Percentiles rank a stretch among this genome's conserved stretches.
These are phyloP conservation scores for Agrochola circellaris DNA, from an alignment of 2,888 invertebrate species.

Conservation along the genomic window DNA sequence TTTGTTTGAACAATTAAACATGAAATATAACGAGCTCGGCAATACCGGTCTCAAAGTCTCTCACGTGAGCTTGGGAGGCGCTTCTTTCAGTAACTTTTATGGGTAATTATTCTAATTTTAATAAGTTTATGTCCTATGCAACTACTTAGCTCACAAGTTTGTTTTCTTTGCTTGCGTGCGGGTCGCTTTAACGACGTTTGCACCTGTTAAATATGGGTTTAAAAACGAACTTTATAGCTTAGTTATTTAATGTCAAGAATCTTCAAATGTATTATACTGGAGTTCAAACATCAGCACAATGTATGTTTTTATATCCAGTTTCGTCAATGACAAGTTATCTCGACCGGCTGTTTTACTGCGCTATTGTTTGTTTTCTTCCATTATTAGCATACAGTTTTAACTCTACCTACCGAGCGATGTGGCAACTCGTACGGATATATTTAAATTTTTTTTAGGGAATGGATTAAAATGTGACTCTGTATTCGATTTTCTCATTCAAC, in stretches of 20 bases:
- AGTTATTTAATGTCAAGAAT: neutral
- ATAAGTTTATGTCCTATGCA: neutral
- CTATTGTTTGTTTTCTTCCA: constrained; percentile 34
- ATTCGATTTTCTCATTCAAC: constrained; percentile 8
- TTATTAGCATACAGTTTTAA: constrained; percentile 20
- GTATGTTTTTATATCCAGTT: neutral
- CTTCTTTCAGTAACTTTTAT: constrained; percentile 93
- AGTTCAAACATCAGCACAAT: neutral
- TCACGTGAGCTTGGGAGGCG: constrained; percentile 94
- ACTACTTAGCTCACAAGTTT: neutral
- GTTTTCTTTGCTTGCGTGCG: neutral
- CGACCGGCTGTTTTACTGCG: neutral
- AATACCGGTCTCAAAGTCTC: constrained; percentile 94
- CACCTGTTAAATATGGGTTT: neutral
- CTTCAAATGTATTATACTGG: neutral
- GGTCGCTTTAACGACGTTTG: neutral
- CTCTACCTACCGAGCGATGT: neutral
- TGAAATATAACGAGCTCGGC: constrained; percentile 94
- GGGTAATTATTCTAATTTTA: constrained; percentile 90
- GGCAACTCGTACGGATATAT: neutral
- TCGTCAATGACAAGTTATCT: constrained; percentile 3
- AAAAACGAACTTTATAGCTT: neutral
- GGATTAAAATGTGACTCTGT: constrained; percentile 1
- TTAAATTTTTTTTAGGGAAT: too few relatives aligned
- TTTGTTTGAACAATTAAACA: constrained; percentile 72